phyloP scores from a whole-genome alignment of 2,113 vertebrate species.

The Phyllostomus hastatus region DNA sequence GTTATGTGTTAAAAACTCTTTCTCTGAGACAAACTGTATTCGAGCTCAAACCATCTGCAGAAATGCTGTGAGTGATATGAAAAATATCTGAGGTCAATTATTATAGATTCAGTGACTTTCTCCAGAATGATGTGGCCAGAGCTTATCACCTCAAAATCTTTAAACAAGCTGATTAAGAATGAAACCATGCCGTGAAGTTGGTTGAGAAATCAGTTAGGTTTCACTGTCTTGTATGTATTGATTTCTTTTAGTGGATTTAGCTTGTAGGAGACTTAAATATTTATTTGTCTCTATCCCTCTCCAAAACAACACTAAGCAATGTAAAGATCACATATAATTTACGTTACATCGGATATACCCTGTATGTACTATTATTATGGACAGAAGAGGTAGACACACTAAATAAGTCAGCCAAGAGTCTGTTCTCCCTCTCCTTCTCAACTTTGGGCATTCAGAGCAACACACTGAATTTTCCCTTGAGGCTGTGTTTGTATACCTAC shows the following conservation, averaged over 20 bases:
- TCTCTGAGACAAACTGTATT: not conserved
- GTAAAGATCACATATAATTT: not conserved
- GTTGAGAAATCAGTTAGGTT: not conserved
- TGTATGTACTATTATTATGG: not conserved
- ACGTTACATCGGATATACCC: not conserved
- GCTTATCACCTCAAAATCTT: slow-evolving; percentile 1
- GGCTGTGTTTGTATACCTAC: slow-evolving; percentile 5
- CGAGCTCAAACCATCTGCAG: not conserved
- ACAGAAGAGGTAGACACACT: not conserved
- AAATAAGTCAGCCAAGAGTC: not conserved
- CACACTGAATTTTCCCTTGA: not conserved
- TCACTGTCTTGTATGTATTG: not conserved
- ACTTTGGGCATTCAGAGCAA: not conserved
- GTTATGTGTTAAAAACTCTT: not conserved
- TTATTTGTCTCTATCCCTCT: not conserved
- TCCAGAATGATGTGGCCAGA: not conserved
- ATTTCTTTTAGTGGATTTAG: slow-evolving; percentile 14
- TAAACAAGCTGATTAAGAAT: slow-evolving; percentile 30
- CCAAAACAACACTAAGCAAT: not conserved
- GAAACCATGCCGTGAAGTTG: not conserved
- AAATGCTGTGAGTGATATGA: not conserved
- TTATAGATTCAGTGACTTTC: not conserved
- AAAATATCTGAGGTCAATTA: not conserved
- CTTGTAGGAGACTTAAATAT: not conserved
- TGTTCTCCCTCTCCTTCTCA: not conserved